A percentile compares a stretch with the other conserved stretches of the same genome.
Evolutionary conservation across 2,797 vertebrate species (phyloP).

Genomic region (Odontamblyopus lacepedii): DNA sequence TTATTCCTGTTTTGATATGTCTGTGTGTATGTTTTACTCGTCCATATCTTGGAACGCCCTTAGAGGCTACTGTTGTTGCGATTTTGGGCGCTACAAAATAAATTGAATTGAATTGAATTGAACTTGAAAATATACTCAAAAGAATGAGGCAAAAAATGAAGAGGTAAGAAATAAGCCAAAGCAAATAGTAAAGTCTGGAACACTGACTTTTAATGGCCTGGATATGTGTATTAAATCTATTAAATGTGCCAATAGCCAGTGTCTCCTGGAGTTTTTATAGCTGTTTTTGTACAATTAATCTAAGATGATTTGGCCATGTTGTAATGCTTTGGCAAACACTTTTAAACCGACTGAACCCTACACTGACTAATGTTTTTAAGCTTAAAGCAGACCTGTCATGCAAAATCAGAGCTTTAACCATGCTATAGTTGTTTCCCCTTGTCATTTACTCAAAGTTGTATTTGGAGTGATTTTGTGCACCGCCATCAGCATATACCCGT

Average conservation of each 20-base stretch:
- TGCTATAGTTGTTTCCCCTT: no score
- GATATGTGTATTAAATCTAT: not conserved
- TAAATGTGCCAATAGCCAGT: not conserved
- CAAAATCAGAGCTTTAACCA: no score
- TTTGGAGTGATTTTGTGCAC: no score
- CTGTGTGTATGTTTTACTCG: no score
- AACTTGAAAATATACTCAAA: not conserved
- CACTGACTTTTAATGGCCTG: not conserved
- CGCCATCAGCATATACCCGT: no score
- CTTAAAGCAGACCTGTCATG: not conserved
- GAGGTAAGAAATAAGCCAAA: not conserved
- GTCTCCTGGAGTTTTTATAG: not conserved
- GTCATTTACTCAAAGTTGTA: no score
- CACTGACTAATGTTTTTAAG: not conserved
- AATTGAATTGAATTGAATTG: no score
- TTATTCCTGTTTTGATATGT: no score
- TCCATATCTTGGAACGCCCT: no score
- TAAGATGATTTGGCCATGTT: not conserved
- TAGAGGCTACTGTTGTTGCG: no score
- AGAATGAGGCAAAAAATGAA: not conserved
- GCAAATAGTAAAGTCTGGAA: not conserved
- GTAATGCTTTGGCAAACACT: not conserved
- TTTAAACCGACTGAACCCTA: not conserved
- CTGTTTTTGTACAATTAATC: not conserved
- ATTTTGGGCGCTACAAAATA: no score